Evolutionary conservation across 1,140 invertebrate species (phyloP).

Genomic region (Drosophila ambigua): DNA sequence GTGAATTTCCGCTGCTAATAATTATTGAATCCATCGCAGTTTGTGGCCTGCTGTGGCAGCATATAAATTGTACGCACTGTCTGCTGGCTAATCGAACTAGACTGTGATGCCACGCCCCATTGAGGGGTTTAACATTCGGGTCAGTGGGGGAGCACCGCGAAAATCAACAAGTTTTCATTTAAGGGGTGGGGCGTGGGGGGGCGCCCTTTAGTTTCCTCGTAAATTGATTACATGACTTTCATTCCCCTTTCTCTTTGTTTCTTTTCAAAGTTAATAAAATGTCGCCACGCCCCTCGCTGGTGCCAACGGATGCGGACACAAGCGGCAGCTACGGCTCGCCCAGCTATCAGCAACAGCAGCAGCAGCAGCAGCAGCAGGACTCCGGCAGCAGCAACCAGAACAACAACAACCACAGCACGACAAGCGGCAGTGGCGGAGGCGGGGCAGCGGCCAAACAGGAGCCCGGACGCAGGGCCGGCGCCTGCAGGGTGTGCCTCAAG

Average conservation of each 20-base stretch:
- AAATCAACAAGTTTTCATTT: slow-evolving; percentile 51
- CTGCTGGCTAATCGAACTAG: slow-evolving; percentile 13
- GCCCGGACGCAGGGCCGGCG: slow-evolving; percentile 88
- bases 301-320: slow-evolving; percentile 83
- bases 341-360: slow-evolving; percentile 81
- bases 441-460: slow-evolving; percentile 87
- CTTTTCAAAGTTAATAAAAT: slow-evolving; percentile 87
- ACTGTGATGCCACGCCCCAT: slow-evolving; percentile 2
- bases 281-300: slow-evolving; percentile 86
- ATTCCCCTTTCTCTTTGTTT: neutral
- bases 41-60: slow-evolving; percentile 24
- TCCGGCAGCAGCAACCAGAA: slow-evolving; percentile 72
- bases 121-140: slow-evolving; percentile 24
- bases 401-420: slow-evolving; percentile 69
- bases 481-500: slow-evolving; percentile 94
- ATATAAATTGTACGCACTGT: slow-evolving; percentile 58
- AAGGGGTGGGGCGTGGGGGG: too few species aligned
- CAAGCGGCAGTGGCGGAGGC: slow-evolving; percentile 16
- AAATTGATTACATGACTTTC: slow-evolving; percentile 38
- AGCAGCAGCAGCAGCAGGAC: slow-evolving; percentile 70
- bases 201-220: neutral
- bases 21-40: slow-evolving; percentile 66
- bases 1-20: slow-evolving; percentile 48
- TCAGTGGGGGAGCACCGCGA: slow-evolving; percentile 26
- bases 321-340: slow-evolving; percentile 66